Evolutionary conservation across 2,888 invertebrate genomes (phyloP).

Genomic region (Aromia moschata): DNA sequence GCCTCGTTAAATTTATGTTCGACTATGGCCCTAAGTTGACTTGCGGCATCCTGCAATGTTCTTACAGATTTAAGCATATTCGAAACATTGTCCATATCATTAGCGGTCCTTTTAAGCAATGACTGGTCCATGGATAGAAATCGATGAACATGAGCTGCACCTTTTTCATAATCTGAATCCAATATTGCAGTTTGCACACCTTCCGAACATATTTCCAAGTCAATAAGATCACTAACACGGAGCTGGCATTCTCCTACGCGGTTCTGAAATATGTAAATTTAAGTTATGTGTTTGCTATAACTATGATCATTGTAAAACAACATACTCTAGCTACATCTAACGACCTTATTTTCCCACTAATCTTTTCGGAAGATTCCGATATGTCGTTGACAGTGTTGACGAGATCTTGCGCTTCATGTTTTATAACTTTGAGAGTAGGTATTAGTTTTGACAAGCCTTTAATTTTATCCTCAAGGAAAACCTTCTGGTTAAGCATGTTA

Average conservation of each 20-base stretch:
- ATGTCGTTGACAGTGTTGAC: slow-evolving; percentile 87
- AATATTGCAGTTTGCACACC: slow-evolving; percentile 95
- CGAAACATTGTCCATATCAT: slow-evolving; percentile 77
- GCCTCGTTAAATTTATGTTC: slow-evolving; percentile 90
- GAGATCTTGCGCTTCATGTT: slow-evolving; percentile 81
- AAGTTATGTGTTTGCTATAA: background rate
- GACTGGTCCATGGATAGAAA: slow-evolving; percentile 93
- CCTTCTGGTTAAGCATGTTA: slow-evolving; percentile 76
- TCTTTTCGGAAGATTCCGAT: slow-evolving; percentile 88
- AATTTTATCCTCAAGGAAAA: slow-evolving; percentile 82
- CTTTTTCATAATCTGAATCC: slow-evolving; percentile 96
- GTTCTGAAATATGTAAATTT: too few species aligned
- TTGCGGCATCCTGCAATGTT: slow-evolving; percentile 79
- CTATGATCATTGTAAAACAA: slow-evolving; percentile 31
- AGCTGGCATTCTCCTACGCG: slow-evolving; percentile 94
- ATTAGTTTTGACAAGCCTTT: slow-evolving; percentile 82
- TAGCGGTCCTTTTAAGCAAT: slow-evolving; percentile 78
- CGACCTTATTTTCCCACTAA: slow-evolving; percentile 94
- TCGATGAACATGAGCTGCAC: slow-evolving; percentile 94
- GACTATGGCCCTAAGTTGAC: slow-evolving; percentile 75
- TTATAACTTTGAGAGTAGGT: slow-evolving; percentile 80
- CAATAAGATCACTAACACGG: slow-evolving; percentile 93
- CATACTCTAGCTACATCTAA: slow-evolving; percentile 90
- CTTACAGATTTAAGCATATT: slow-evolving; percentile 76
- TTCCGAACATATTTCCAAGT: slow-evolving; percentile 94